Percentiles rank a stretch among this genome's conserved stretches.
phyloP scores from a whole-genome alignment of 2,888 invertebrate genomes.

The Eueremaeus valkanovi region DNA sequence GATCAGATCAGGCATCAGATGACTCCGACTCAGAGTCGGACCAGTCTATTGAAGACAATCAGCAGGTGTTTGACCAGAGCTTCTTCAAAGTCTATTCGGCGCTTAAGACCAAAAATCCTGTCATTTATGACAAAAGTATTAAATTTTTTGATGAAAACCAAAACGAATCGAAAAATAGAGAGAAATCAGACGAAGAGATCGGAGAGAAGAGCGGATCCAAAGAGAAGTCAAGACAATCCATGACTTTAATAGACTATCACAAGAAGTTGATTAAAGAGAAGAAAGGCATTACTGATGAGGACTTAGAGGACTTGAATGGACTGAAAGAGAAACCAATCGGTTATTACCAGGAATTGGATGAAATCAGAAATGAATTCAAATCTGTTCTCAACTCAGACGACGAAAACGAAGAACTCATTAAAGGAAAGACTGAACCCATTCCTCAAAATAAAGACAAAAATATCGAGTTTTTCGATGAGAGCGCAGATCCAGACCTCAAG shows the following conservation, averaged over 20 bases:
- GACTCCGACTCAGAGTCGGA: too few species aligned
- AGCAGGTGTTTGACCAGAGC: conserved; percentile 63
- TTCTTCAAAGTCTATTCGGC: conserved; percentile 81
- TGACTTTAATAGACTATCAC: conserved; percentile 74
- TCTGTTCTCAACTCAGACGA: conserved; percentile 53
- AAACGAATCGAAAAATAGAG: conserved; percentile 14
- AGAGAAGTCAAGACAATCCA: conserved; percentile 59
- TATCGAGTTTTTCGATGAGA: conserved; percentile 51
- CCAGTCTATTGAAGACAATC: conserved; percentile 45
- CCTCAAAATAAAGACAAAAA: not conserved
- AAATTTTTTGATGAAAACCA: conserved; percentile 64
- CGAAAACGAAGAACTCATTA: conserved; percentile 54
- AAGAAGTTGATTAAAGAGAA: conserved; percentile 66
- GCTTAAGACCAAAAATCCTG: conserved; percentile 81
- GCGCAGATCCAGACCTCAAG: conserved; percentile 56
- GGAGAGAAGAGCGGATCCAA: conserved; percentile 54
- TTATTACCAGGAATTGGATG: conserved; percentile 66
- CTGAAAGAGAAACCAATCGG: conserved; percentile 52
- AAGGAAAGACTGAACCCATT: not conserved
- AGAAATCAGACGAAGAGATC: conserved; percentile 49
- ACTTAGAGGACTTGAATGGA: conserved; percentile 45
- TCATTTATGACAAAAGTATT: conserved; percentile 73
- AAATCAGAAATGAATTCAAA: conserved; percentile 64
- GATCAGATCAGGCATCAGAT: conserved; percentile 13
- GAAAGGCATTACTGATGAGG: conserved; percentile 41